These are phyloP conservation scores for Scaptodrosophila latifasciaeformis DNA, from an alignment of 2,888 invertebrate genomes.

Conservation along the genomic window DNA sequence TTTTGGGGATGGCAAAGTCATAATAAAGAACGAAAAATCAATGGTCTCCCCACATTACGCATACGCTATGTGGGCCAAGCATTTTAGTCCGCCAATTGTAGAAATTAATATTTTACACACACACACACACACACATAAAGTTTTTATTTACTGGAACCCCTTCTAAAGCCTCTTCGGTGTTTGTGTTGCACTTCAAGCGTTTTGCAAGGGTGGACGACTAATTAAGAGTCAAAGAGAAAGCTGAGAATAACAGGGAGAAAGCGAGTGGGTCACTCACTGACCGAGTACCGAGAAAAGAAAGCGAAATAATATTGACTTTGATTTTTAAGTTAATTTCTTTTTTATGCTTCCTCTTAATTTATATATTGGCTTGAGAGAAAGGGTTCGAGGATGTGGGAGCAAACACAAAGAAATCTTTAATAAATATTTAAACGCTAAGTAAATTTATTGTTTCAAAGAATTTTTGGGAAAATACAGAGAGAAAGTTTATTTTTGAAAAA, in stretches of 20 bases:
- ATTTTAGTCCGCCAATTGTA: conserved; percentile 58
- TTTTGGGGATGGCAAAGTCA: too few relatives aligned
- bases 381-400: too few relatives aligned
- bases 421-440: too few relatives aligned
- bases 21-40: too few relatives aligned
- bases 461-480: too few relatives aligned
- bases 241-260: not conserved
- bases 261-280: too few relatives aligned
- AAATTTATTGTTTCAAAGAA: too few relatives aligned
- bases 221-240: conserved; percentile 40
- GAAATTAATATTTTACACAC: conserved; percentile 28
- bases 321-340: conserved; percentile 50
- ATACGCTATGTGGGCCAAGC: conserved; percentile 64
- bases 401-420: too few relatives aligned
- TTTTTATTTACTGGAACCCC: too few relatives aligned
- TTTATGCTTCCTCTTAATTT: conserved; percentile 16
- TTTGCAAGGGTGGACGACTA: conserved; percentile 41
- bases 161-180: conserved; percentile 21
- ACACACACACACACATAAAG: not conserved
- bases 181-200: conserved; percentile 49
- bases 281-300: conserved; percentile 37
- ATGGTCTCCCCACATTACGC: conserved; percentile 44
- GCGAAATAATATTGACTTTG: conserved; percentile 64
- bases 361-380: too few relatives aligned
- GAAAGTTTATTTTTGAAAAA: too few relatives aligned